phyloP scores from a whole-genome alignment of 2,888 invertebrate species.

The Pterostichus niger region DNA sequence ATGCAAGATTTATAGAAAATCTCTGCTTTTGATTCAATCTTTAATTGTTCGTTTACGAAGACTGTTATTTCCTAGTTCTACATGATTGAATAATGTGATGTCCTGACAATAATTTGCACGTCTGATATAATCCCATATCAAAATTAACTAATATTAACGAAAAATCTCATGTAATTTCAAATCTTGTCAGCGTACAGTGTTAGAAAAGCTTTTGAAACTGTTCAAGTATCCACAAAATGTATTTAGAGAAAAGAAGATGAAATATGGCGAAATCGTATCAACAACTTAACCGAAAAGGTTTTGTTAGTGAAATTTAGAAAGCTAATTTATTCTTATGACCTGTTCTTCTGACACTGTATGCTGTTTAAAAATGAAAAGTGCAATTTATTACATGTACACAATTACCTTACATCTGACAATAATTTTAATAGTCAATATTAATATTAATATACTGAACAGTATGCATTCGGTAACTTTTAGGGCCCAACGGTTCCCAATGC shows the following conservation, averaged over 20 bases:
- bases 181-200: conserved; percentile 23
- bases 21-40: background rate
- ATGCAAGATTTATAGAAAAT: background rate
- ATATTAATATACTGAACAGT: conserved; percentile 45
- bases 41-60: no score
- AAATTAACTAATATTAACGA: conserved; percentile 3
- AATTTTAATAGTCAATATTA: conserved; percentile 56
- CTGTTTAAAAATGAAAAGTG: conserved; percentile 38
- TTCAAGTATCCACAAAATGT: background rate
- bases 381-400: conserved; percentile 53
- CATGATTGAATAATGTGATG: conserved; percentile 34
- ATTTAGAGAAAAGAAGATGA: background rate
- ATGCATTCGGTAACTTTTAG: conserved; percentile 63
- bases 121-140: background rate
- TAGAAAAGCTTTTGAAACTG: background rate
- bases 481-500: conserved; percentile 65
- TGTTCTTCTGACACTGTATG: conserved; percentile 31
- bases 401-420: conserved; percentile 59
- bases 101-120: conserved; percentile 51
- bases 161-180: conserved; percentile 5
- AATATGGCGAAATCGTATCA: no score
- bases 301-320: no score
- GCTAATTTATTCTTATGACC: background rate
- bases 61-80: no score
- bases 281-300: no score